Evolutionary conservation across 2,888 invertebrate species (phyloP), one percentile per base, ranked within the genome.

Genomic region (Leptarthrus brevirostris): DNA sequence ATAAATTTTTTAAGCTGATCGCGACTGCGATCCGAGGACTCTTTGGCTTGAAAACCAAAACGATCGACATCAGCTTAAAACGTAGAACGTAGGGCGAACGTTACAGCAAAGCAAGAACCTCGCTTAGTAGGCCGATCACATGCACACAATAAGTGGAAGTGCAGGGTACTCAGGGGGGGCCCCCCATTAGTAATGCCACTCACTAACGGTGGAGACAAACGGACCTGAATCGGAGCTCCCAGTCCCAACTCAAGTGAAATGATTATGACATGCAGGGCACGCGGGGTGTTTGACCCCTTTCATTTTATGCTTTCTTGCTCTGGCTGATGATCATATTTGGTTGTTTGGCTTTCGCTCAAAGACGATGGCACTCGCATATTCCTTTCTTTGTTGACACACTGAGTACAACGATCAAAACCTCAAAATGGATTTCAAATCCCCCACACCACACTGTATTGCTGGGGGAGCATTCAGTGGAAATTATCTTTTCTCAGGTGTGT

Each of bases 211-310:
- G 52, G 69, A 69, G 69, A 52, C 26, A 52, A 69, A 69, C 52
- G 69, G 52, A 52, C 52, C 24, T 49, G 69, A 49, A 49, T 20
- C 69, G 69, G 69, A 20, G 66, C 69, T 47, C 73, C 47, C 69
- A 40, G 49, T 47, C 73, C 47, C 69, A 40, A 54, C 72, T 56
- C 53, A 61, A 74, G 54, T 61, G 58, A 75, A 73, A 66, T 72
- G 69, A 75, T 56, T 73, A 66, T 61, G 71, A 70, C 61, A 66
- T 72, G 72, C 72, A 53, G 56, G 52, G 72, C 58, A 69, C 49
- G 73, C 73, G 69, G 69, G 75, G 75, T 75, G 69, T 54, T 75
- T 75, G 75, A 75, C 75, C 75, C 75, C 44, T 71, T 52, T 69
- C 52, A 10, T 34, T 52, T 69, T 18, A 69, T 69, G 30, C 69